Base-by-base conservation (phyloP, 2,797 vertebrate species). In the Sebastes ruberrimus region DNA sequence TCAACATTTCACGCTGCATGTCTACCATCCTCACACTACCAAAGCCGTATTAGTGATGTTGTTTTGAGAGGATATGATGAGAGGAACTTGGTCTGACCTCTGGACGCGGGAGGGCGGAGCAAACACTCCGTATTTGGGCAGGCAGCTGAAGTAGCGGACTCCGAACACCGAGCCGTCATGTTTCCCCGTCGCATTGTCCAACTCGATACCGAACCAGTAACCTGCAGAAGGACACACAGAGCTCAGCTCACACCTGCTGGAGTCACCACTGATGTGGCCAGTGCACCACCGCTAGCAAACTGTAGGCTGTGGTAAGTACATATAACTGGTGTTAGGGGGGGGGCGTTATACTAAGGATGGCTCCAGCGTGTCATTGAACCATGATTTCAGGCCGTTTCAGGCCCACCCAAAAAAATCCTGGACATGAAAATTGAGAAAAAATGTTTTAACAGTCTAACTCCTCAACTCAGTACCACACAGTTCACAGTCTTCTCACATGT, bases 111-210 rank as follows among this genome's bases (percentile, higher is more conserved):
- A 98, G 5, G 97, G 97, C 3, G 97, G 97, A 3, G 97, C 98
- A 89, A 99, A 99, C 81, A 99, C 97, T 9, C 98, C 98, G 14
- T 98, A 97, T 86, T 95, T 96, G 2, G 97, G 96, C 68, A 97
- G 93, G 65, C 98, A 99, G 86, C 91, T 97, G 91, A 97, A 99
- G 89, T 99, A 99, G 7, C 97, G 97, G 16, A 98, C 97, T 2
- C 98, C 97, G 0, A 98, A 98, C 78, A 99, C 97, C 0, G 97
- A 98, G 70, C 98, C 98, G 10, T 99, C 97, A 0, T 99, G 98
- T 82, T 99, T 98, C 20, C 98, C 98, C 0, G 96, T 98, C 3
- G 97, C 95, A 82, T 97, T 96, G 81, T 98, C 97, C 78, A 99
- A 73, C 91, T 98, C 97, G 0, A 99, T 91, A 10, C 97, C 98